Base-by-base conservation (phyloP, 2,888 invertebrate species). In the Hypomecis atomaria region DNA sequence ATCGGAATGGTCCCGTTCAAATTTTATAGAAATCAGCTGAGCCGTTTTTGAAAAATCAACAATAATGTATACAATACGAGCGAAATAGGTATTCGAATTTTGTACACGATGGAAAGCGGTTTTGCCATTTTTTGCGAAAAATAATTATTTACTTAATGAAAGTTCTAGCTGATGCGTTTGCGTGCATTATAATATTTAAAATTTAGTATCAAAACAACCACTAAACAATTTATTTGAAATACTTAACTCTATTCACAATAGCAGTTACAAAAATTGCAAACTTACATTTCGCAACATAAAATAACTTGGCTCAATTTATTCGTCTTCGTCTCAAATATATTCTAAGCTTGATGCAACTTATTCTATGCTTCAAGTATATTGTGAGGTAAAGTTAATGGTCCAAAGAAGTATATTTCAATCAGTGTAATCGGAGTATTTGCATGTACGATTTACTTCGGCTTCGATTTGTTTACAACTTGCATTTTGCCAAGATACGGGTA, bases 321-420 rank as follows among this genome's bases (percentile, higher is more conserved):
- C 33, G 59, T 42, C 47, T 50, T 50, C 36, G 40, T 8, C 10
- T 56, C 38, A 44, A 59, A 59, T 56, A 56, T 52, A 55, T 64
- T 59, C 38, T 50, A 50, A 59, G 38, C 59, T 59, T 47, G 59
- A 59, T 59, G 44, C 55, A 59, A 64, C 59, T 63, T 56, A 50
- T 45, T 59, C 49, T 8, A 10, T 36, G 4, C 11, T 55, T 50
- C 5, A 45, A 54, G 57, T 61, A 49, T 33, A 53, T 53, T 52
- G 55, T 52, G 42, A 57, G 38, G 56, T 43, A 33, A 61, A 60
- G 48, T 60, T 57, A 60, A 52, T 52, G 65, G 47, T 38, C 23
- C 23, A n/a, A 42, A 59, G 52, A 38, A 37, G 60, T 33, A 58
- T 65, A 61, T 61, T 65, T 65, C 65, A 65, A 65, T 65, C 65